Percentiles rank a stretch among this genome's conserved stretches.
phyloP scores from a whole-genome alignment of 2,797 vertebrate species.

The Fundulus diaphanus region DNA sequence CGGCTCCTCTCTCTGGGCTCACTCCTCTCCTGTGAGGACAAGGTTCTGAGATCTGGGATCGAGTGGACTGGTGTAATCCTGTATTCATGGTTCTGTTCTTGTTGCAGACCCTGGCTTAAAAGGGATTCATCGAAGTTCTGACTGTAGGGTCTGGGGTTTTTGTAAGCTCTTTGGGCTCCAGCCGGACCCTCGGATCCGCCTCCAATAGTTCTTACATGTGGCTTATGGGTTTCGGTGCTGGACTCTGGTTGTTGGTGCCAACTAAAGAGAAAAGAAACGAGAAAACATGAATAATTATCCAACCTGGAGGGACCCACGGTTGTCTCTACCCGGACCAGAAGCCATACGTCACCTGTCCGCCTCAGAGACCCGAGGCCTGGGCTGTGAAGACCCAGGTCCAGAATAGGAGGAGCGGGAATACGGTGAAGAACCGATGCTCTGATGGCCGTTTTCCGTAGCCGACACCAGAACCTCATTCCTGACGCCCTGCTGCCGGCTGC shows the following conservation, averaged over 20 bases:
- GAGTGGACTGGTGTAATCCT: conserved; percentile 67
- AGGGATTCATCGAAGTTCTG: conserved; percentile 34
- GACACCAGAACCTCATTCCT: conserved; percentile 29
- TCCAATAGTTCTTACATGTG: conserved; percentile 11
- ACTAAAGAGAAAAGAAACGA: conserved; percentile 7
- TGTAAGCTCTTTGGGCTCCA: conserved; percentile 36
- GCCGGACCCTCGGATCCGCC: conserved; percentile 30
- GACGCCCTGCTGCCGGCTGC: conserved; percentile 27
- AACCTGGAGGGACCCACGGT: too few relatives aligned
- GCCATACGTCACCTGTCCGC: conserved; percentile 52
- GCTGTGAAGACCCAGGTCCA: conserved; percentile 51
- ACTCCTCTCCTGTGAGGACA: conserved; percentile 49
- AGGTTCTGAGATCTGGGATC: conserved; percentile 25
- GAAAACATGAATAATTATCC: neutral
- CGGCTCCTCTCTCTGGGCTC: conserved; percentile 52
- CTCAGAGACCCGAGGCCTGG: conserved; percentile 50
- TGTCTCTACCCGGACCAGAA: too few relatives aligned
- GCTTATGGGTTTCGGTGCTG: neutral
- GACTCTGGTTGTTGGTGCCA: conserved; percentile 46
- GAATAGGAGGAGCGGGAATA: conserved; percentile 10
- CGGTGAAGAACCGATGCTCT: conserved; percentile 66
- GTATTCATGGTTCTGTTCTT: conserved; percentile 65
- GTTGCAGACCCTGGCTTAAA: neutral
- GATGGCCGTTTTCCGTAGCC: conserved; percentile 84
- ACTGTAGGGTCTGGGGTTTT: conserved; percentile 28